phyloP scores from a whole-genome alignment of 2,888 invertebrate species.

The Oxystoma pomonae region DNA sequence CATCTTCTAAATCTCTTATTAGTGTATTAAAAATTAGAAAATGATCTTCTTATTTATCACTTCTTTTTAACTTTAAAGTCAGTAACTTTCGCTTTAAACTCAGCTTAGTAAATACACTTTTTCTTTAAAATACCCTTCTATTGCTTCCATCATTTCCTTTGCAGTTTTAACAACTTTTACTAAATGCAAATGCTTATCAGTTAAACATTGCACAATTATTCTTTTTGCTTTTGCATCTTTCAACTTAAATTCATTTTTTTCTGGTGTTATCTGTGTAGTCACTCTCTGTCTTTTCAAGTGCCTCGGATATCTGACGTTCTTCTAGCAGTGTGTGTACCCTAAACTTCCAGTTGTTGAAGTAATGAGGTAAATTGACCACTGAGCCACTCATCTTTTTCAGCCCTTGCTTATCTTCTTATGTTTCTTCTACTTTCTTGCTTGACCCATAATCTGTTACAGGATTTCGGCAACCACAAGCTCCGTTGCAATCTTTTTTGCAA shows the following conservation, averaged over 20 bases:
- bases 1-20: background rate
- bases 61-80: background rate
- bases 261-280: background rate
- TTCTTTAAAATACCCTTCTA: too few relatives aligned
- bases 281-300: background rate
- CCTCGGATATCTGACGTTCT: background rate
- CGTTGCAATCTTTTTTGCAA: too few relatives aligned
- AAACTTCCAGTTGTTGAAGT: background rate
- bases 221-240: background rate
- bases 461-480: too few relatives aligned
- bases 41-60: background rate
- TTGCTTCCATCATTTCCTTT: too few relatives aligned
- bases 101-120: too few relatives aligned
- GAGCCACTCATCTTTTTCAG: too few relatives aligned
- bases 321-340: background rate
- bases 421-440: too few relatives aligned
- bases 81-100: background rate
- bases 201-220: background rate
- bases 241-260: background rate
- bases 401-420: too few relatives aligned
- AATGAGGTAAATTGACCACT: too few relatives aligned
- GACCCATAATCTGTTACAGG: too few relatives aligned
- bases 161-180: background rate
- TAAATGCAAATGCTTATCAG: background rate
- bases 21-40: background rate